Evolutionary conservation across 2,797 vertebrate species (phyloP).

Genomic region (Manis crassicaudata): DNA sequence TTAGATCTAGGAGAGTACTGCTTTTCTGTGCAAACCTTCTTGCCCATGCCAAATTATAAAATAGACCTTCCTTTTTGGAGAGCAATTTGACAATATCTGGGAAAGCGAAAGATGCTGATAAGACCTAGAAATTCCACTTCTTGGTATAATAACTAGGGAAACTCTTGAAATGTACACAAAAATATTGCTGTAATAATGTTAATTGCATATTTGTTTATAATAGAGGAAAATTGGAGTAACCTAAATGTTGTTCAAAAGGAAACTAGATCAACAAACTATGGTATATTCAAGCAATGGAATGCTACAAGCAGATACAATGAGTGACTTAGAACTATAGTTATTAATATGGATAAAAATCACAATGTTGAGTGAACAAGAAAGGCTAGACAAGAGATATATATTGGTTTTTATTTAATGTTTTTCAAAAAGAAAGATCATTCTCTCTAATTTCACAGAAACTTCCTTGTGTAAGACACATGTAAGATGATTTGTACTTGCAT

Average conservation of each 20-base stretch:
- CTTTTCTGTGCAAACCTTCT: neutral
- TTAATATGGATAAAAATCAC: slow-evolving; percentile 5
- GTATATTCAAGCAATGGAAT: neutral
- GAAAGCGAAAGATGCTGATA: neutral
- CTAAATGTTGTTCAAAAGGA: neutral
- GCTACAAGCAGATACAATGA: neutral
- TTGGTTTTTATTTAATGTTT: neutral
- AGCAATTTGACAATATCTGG: neutral
- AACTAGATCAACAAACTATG: neutral
- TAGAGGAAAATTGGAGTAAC: neutral
- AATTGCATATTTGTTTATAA: neutral
- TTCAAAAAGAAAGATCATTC: neutral
- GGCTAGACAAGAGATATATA: neutral
- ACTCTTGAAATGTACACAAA: neutral
- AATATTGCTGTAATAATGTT: neutral
- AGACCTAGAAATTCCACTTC: neutral
- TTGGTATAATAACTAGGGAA: neutral
- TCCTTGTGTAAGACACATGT: neutral
- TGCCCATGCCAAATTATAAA: neutral
- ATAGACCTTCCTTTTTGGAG: neutral
- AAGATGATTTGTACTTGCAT: neutral
- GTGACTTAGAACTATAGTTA: neutral
- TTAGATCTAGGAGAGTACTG: slow-evolving; percentile 9
- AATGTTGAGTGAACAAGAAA: neutral
- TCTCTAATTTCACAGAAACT: neutral